Evolutionary conservation across 2,888 invertebrate species (phyloP), one percentile per base, ranked within the genome.

Genomic region (Euproctis similis): DNA sequence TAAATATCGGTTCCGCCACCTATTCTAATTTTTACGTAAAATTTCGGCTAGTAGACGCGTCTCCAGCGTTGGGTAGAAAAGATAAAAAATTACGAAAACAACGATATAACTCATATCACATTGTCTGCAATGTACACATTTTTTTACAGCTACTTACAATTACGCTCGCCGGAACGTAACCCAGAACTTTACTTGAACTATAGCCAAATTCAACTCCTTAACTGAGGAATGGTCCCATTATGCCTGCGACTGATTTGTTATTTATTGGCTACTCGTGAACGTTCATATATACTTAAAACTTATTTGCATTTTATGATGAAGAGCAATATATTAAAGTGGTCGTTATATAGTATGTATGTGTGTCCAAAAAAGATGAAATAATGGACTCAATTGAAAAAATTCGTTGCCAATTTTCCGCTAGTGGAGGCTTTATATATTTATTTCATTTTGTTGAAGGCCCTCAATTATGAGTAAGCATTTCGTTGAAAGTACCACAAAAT

Each of bases 211-310:
- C 50, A 66, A 69, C 71, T 74, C 70, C 66, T 69, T 68, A 67
- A 68, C 67, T 64, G 67, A 70, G 69, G 58, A 67, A 72, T 67
- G 64, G 68, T 59, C 57, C 71, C 70, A 72, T 74, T 75, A 71
- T 73, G 72, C 67, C 61, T 47, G 66, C 62, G 75, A 74, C 74
- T 76, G 74, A 77, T 77, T 73, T 66, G 67, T 73, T 74, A 75
- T 77, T 76, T 76, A 76, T 77, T 69, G 64, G 62, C 53, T 67
- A 57, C 63, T 65, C 69, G 64, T 63, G 66, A 54, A 56, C 58
- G 55, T 51, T 53, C 58, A 50, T 59, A 55, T 43, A 53, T 52
- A 48, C 53, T 46, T 49, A 46, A 34, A 40, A 12, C 29, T 29
- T 37, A 47, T 53, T 45, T 50, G 42, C 44, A 46, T 51, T 53